Base-by-base conservation (phyloP, 2,888 invertebrate genomes). In the Callimorpha dominula region DNA sequence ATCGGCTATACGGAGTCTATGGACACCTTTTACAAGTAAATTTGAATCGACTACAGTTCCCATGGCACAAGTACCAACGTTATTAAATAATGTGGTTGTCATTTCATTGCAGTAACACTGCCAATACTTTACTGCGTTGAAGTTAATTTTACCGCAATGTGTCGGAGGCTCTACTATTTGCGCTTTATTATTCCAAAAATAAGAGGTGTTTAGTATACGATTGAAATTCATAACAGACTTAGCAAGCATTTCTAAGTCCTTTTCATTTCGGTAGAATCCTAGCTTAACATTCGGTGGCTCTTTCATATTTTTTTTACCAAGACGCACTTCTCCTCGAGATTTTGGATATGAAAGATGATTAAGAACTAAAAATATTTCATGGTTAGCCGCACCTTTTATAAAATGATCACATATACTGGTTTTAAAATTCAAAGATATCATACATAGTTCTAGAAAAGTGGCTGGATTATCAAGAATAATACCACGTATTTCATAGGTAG, bases 1-100 rank as follows among this genome's bases (percentile, higher is more conserved):
- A 86, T 97, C 97, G 0, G 96, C 96, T 2, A 97, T 97, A 54
- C 97, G 92, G 1, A 97, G 85, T 20, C 94, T 91, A 0, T 63
- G 42, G 4, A 81, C 65, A 12, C 78, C 78, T 60, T 69, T 46
- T 12, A 83, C 83, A 20, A 71, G 65, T 52, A 83, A 71, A 6
- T 70, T 62, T 1, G 67, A 20, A 67, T 83, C 78, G 1, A 83
- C 81, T 12, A 83, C 83, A 4, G 72, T 66, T 1, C 80, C 82
- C 74, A 82, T 81, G 9, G 76, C 70, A 60, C 82, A 82, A n/a
- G 74, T 71, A 64, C 73, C 73, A 64, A 68, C 70, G 49, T 70
- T 42, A 50, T 68, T 52, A 42, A 68, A 65, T 40, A 54, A 31
- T 31, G 65, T 72, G n/a, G 67, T 52, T 17, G 66, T 69, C 70